These are phyloP conservation scores for Falco cherrug DNA, from an alignment of 2,797 vertebrate species.

Conservation along the genomic window DNA sequence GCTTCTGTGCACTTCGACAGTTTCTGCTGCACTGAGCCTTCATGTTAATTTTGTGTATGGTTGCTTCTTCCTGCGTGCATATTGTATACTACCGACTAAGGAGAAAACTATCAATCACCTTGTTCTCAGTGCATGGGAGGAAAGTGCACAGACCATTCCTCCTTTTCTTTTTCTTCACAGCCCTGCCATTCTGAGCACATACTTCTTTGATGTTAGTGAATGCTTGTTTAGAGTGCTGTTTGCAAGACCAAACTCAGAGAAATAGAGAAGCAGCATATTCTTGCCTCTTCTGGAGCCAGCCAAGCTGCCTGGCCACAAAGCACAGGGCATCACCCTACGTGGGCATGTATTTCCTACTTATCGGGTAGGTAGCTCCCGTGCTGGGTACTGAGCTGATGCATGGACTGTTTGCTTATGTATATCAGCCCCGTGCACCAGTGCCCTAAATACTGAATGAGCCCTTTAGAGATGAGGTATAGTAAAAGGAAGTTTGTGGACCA, in stretches of 20 bases:
- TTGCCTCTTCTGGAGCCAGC: neutral
- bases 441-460: neutral
- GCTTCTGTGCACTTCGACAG: neutral
- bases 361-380: neutral
- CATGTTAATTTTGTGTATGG: neutral
- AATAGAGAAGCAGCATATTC: neutral
- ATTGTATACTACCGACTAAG: neutral
- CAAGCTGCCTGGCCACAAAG: neutral
- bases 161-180: neutral
- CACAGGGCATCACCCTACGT: neutral
- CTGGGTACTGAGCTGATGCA: neutral
- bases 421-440: neutral
- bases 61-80: neutral
- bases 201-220: neutral
- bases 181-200: neutral
- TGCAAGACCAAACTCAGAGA: neutral
- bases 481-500: neutral
- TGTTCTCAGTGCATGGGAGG: neutral
- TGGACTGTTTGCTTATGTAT: neutral
- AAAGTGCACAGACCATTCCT: neutral
- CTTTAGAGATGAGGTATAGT: neutral
- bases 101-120: neutral
- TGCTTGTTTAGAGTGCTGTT: neutral
- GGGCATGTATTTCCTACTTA: neutral
- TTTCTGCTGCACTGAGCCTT: neutral